Base-by-base conservation (phyloP, 2,888 invertebrate genomes). In the Scaptomyza flava region DNA sequence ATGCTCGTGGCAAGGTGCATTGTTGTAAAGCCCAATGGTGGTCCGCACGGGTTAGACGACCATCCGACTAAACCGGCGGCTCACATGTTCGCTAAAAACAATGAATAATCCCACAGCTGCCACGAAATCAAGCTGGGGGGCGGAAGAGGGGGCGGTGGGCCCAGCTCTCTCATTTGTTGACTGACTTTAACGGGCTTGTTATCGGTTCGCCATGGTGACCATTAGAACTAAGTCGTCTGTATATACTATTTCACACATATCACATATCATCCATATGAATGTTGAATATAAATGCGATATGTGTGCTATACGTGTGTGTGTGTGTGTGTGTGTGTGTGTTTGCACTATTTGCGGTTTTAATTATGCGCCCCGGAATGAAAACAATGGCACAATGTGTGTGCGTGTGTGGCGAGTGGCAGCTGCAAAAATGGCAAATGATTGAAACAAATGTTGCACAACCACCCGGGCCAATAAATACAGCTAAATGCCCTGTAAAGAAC, bases 331-430 rank as follows among this genome's bases (percentile, higher is more conserved):
- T 30, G 43, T 43, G 30, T 42, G 30, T 53, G 72, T 38, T 34
- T 77, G 68, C 73, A 68, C 73, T 75, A 57, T 78, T 78, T 77
- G 74, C 51, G 74, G 74, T 77, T 75, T 75, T 75, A 75, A 75
- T 75, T 75, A 75, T 75, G 68, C 74, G 57, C 68, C 68, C 36
- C 57, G 20, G 41, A 50, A 53, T 75, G 76, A 65, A 61, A 60
- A 77, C 68, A 77, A 60, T 77, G 60, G 68, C 43, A 68, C 67
- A 75, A 68, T 77, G 68, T 17, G 41, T 17, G 41, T 48, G 33
- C 33, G 31, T 20, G 33, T 58, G 57, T 27, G 42, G 62, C 52
- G 27, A 58, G 64, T 56, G 41, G 53, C 69, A 50, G 54, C 27
- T 34, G 48, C 61, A 36, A 66, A 12, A 46, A 62, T 11, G 14